These are phyloP conservation scores for Aethina tumida DNA, from an alignment of 1,140 invertebrate species.

Conservation along the genomic window DNA sequence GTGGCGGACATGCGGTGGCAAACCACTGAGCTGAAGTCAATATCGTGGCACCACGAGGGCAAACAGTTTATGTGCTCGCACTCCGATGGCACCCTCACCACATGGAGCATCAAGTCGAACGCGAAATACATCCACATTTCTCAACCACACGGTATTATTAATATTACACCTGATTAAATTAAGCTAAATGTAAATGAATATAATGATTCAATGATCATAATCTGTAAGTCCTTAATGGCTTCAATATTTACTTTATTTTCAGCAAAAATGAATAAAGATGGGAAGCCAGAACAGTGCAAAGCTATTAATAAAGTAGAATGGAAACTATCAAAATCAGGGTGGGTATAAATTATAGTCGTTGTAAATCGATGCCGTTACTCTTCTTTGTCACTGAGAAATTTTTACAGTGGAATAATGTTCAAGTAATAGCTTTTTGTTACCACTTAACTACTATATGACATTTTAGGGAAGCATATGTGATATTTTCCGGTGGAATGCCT, in stretches of 20 bases:
- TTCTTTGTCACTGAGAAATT: slow-evolving; percentile 4
- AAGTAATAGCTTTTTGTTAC: background rate
- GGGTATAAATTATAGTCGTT: slow-evolving; percentile 40
- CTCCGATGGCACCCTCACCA: slow-evolving; percentile 86
- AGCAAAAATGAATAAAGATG: slow-evolving; percentile 84
- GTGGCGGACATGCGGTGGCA: slow-evolving; percentile 74
- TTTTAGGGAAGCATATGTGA: slow-evolving; percentile 73
- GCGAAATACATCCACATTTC: slow-evolving; percentile 70
- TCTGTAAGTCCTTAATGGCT: too few relatives aligned
- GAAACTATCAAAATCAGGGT: slow-evolving; percentile 84
- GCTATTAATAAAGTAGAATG: slow-evolving; percentile 91
- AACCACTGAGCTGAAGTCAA: slow-evolving; percentile 69
- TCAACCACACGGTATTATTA: slow-evolving; percentile 78
- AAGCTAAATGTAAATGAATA: slow-evolving; percentile 4
- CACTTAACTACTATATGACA: slow-evolving; percentile 7
- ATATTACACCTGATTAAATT: background rate
- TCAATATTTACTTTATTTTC: slow-evolving; percentile 21
- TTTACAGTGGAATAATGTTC: too few relatives aligned
- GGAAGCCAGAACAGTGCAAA: slow-evolving; percentile 79
- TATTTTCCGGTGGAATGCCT: slow-evolving; percentile 92
- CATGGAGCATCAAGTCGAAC: slow-evolving; percentile 73
- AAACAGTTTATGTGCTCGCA: slow-evolving; percentile 97
- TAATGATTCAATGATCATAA: background rate
- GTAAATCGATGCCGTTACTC: slow-evolving; percentile 2
- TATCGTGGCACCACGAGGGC: slow-evolving; percentile 95